Evolutionary conservation across 2,888 invertebrate species (phyloP).

Genomic region (Cryptophagus acutangulus): DNA sequence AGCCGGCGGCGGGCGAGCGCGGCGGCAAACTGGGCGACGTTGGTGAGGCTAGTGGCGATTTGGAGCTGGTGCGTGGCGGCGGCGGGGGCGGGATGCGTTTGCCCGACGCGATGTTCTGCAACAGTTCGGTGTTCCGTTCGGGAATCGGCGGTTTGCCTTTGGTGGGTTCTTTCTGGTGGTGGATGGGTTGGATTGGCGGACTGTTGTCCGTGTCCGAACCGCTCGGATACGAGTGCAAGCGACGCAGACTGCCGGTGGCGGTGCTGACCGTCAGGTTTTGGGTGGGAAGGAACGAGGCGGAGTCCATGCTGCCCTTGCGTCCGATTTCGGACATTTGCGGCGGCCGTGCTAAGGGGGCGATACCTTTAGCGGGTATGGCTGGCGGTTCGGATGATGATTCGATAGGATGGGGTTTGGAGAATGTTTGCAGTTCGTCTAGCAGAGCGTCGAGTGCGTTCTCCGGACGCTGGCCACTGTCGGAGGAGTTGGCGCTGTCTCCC

Average conservation of each 20-base stretch:
- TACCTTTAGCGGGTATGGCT: slow-evolving; percentile 43
- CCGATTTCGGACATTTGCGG: slow-evolving; percentile 53
- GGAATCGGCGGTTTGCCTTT: slow-evolving; percentile 74
- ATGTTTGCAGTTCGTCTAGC: slow-evolving; percentile 89
- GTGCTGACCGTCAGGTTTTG: slow-evolving; percentile 46
- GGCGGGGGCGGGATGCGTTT: slow-evolving; percentile 85
- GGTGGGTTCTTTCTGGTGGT: slow-evolving; percentile 49
- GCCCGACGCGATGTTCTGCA: slow-evolving; percentile 58
- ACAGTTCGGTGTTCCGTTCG: slow-evolving; percentile 72
- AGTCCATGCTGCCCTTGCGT: slow-evolving; percentile 54
- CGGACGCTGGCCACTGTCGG: slow-evolving; percentile 62
- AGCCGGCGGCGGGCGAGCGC: slow-evolving; percentile 48
- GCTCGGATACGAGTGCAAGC: slow-evolving; percentile 81
- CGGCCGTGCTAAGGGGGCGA: slow-evolving; percentile 39
- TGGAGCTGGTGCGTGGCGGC: slow-evolving; percentile 84
- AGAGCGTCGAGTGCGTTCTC: slow-evolving; percentile 97
- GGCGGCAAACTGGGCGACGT: slow-evolving; percentile 67
- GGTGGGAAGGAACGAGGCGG: slow-evolving; percentile 46
- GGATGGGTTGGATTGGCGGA: slow-evolving; percentile 64
- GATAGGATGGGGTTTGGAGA: slow-evolving; percentile 64
- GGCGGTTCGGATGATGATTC: slow-evolving; percentile 36
- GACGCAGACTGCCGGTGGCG: slow-evolving; percentile 58
- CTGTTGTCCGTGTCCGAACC: slow-evolving; percentile 78
- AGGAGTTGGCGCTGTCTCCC: slow-evolving; percentile 53
- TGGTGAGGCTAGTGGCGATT: slow-evolving; percentile 81